Percentiles rank a stretch among this genome's conserved stretches.
Evolutionary conservation across 2,888 invertebrate genomes (phyloP).

Genomic region (Macaria notata): DNA sequence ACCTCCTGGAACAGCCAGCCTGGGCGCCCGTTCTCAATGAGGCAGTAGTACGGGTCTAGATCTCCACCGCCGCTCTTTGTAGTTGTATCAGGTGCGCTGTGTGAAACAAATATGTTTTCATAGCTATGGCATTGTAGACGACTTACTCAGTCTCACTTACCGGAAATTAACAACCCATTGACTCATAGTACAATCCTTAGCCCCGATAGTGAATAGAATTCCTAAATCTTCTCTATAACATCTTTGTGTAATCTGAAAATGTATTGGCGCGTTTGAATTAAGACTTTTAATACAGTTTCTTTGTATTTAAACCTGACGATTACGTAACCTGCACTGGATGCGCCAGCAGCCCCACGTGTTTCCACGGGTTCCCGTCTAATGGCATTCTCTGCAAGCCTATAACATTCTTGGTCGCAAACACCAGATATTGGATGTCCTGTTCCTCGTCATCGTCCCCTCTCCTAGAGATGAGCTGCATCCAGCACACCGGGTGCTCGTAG

Average conservation of each 20-base stretch:
- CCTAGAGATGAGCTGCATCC: conserved; percentile 62
- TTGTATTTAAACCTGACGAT: not conserved
- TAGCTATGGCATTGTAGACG: not conserved
- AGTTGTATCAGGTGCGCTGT: conserved; percentile 77
- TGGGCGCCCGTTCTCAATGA: conserved; percentile 86
- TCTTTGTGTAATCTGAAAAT: conserved; percentile 51
- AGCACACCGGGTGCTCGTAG: conserved; percentile 82
- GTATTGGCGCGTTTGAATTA: too few species aligned
- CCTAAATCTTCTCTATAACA: conserved; percentile 60
- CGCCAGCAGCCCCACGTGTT: conserved; percentile 83
- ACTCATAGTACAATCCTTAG: conserved; percentile 56
- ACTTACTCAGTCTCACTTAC: conserved; percentile 37
- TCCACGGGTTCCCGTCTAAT: conserved; percentile 89
- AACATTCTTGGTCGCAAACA: conserved; percentile 84
- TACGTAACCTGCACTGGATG: conserved; percentile 82
- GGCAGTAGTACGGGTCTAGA: conserved; percentile 86
- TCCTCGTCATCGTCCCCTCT: conserved; percentile 42
- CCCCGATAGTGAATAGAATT: conserved; percentile 63
- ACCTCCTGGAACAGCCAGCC: conserved; percentile 88
- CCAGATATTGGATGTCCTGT: conserved; percentile 69
- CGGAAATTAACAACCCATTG: conserved; percentile 68
- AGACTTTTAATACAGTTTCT: too few species aligned
- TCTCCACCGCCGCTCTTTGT: conserved; percentile 78
- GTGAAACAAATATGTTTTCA: not conserved
- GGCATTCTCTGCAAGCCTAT: conserved; percentile 87